Conservation (phyloP, 2,113 vertebrate genomes). For the Salvelinus sp. region DNA sequence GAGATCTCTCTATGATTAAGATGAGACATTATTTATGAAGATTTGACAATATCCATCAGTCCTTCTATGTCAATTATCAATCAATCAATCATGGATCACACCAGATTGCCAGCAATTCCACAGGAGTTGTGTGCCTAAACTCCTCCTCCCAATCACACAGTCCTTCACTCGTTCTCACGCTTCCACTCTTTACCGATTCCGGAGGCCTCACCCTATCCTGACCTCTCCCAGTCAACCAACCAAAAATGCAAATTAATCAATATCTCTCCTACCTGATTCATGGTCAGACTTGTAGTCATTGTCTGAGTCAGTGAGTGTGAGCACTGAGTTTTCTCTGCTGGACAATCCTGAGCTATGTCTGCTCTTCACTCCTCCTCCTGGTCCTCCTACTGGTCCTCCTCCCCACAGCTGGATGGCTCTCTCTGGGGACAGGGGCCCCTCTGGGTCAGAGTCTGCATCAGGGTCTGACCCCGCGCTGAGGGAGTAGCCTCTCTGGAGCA, state of each 20-base stretch:
- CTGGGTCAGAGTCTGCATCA: conserved; percentile 88
- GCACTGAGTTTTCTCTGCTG: conserved; percentile 89
- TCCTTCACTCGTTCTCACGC: neutral
- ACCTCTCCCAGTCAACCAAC: neutral
- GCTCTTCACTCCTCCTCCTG: conserved; percentile 83
- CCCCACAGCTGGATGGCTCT: conserved; percentile 91
- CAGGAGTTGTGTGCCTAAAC: too few species aligned
- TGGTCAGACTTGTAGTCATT: conserved; percentile 93
- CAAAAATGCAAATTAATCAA: neutral
- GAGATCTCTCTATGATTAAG: too few species aligned
- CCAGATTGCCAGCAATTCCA: too few species aligned
- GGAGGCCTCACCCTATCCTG: neutral
- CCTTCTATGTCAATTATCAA: too few species aligned
- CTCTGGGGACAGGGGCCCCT: conserved; percentile 91
- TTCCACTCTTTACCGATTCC: neutral
- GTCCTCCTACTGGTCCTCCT: conserved; percentile 60
- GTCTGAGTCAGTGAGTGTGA: conserved; percentile 92
- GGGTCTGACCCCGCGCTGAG: conserved; percentile 85
- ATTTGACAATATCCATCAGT: too few species aligned
- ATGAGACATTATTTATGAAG: too few species aligned
- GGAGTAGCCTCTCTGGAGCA: conserved; percentile 89
- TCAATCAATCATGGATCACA: too few species aligned
- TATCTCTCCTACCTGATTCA: conserved; percentile 83
- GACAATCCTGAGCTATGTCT: conserved; percentile 89
- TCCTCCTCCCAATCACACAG: too few species aligned